These are phyloP conservation scores for Cryptoblepharus egeriae DNA, from an alignment of 2,797 vertebrate genomes.

Conservation along the genomic window DNA sequence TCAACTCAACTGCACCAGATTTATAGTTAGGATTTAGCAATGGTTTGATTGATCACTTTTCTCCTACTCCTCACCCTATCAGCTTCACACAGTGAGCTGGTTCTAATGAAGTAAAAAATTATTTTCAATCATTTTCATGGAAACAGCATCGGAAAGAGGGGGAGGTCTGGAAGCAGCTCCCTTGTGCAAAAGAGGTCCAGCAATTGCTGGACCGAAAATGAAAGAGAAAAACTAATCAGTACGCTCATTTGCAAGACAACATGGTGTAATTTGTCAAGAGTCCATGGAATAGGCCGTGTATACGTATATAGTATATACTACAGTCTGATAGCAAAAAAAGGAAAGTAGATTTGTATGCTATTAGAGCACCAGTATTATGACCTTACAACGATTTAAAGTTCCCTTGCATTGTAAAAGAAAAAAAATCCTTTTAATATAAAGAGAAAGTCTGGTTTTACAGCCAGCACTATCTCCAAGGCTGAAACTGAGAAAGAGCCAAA, in stretches of 20 bases:
- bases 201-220: conserved; percentile 59
- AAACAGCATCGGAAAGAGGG: conserved; percentile 50
- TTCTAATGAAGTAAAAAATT: conserved; percentile 73
- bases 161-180: not conserved
- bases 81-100: conserved; percentile 60
- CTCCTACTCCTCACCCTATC: conserved; percentile 61
- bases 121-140: conserved; percentile 67
- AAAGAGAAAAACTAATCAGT: conserved; percentile 69
- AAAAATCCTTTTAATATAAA: not conserved
- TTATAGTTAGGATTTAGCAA: conserved; percentile 75
- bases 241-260: conserved; percentile 68
- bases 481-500: conserved; percentile 58
- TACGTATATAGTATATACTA: conserved; percentile 29
- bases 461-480: conserved; percentile 46
- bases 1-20: conserved; percentile 65
- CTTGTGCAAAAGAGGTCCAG: conserved; percentile 55
- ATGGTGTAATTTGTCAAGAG: conserved; percentile 55
- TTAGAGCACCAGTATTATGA: conserved; percentile 51
- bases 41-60: conserved; percentile 75
- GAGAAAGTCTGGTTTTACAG: conserved; percentile 56
- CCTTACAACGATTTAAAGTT: conserved; percentile 53
- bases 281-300: conserved; percentile 44
- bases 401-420: conserved; percentile 47
- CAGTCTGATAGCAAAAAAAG: conserved; percentile 40
- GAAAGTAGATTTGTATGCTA: conserved; percentile 45